Evolutionary conservation across 2,888 invertebrate genomes (phyloP), one percentile per base, ranked within the genome.

Genomic region (Trilocha varians): DNA sequence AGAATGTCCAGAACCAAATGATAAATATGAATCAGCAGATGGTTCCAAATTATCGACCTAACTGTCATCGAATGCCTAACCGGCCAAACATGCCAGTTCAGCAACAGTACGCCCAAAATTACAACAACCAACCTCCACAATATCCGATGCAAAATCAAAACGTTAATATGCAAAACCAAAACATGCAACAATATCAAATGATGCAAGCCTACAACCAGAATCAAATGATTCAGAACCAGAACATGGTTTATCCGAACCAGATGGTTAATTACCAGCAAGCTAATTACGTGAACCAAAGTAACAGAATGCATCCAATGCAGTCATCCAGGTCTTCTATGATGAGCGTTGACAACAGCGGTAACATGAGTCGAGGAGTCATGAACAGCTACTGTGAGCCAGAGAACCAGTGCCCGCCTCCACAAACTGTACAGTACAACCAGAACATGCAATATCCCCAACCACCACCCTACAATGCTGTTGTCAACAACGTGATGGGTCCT

Each of bases 401-500:
- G 37, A 73, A 59, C 41, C 62, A 64, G 32, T 65, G 67, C 39
- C 67, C 69, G 8, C 70, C 65, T 1, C 64, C 65, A 39, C 77
- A 74, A 43, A 75, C 68, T 39, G 47, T 55, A 8, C 77, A 76
- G 32, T 82, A 67, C 53, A 75, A 50, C 60, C 87, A 71, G 57
- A 80, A 63, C 43, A 68, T 77, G 52, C 77, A 77, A 40, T 84
- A 84, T 39, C 71, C 75, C 2, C 79, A 83, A 60, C 79, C 78
- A 16, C 82, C 80, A 5, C 73, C 83, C 1, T 79, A 78, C 55
- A 82, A 80, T 45, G 52, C 84, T 2, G 77, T 72, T 3, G 82
- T 80, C 3, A 87, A 86, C 0, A 82, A 82, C 46, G 78, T 79
- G 0, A 85, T 85, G 84, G 84, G 84, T 1, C 84, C 84, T 8